Evolutionary conservation across 2,797 vertebrate genomes (phyloP), one percentile per base, ranked within the genome.

Genomic region (Anolis apletophallus): DNA sequence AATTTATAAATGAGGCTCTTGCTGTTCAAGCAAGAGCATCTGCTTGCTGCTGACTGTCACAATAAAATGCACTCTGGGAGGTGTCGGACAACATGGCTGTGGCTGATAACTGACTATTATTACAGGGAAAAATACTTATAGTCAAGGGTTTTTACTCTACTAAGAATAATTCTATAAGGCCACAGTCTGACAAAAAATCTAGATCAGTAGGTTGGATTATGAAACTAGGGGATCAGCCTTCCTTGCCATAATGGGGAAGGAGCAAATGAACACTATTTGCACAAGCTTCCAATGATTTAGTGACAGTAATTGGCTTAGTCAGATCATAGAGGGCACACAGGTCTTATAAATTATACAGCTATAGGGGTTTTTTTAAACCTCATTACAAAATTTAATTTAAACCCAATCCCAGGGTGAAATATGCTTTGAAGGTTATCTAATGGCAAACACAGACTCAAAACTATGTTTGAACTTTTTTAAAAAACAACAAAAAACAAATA

Each of bases 11-110:
- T 91, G 89, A 88, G 21, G 11, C 36, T 82, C 72, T 85, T 86
- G 83, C 79, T 86, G 67, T n/a, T 82, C 74, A 84, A 85, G 86
- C 75, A 90, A 81, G 91, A 83, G 76, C 83, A 88, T 83, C 80
- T 90, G 61, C 83, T 46, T 84, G 75, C 68, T 86, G 85, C 46
- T 77, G 75, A 13, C 0, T 19, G 67, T 86, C 85, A n/a, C 36
- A 82, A 78, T 21, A 55, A 0, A 32, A 79, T 0, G 0, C 4
- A 81, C 87, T 69, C 85, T 75, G 0, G 0, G 32, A 1, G 71
- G 90, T 81, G 74, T 76, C 0, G 10, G 80, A 74, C 16, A 72
- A 1, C 1, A 11, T 7, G 72, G 36, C 50, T n/a, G 40, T 2
- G 32, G 54, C 26, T 61, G 14, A n/a, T 21, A 83, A 34, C 68